Base-by-base conservation (phyloP, 2,888 invertebrate species). In the Exephanes ischioxanthus region DNA sequence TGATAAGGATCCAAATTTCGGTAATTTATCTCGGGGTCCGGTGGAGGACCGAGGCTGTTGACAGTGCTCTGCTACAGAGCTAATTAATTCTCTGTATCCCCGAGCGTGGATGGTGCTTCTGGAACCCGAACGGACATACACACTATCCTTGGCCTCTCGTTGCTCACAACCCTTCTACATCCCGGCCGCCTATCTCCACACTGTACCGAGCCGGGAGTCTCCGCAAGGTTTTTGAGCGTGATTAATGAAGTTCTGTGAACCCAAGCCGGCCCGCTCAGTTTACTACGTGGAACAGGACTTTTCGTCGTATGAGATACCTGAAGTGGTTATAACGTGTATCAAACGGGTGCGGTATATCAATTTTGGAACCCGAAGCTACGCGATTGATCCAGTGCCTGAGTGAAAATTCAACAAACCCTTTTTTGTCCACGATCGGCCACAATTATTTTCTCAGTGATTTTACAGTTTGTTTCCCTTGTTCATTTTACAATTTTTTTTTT, bases 201-300 rank as follows among this genome's bases (percentile, higher is more conserved):
- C 26, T 63, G 33, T 73, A 66, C 71, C 67, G 76, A 48, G 72
- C 48, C 30, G 58, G 78, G 80, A 72, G 55, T 72, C 55, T 67
- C 71, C 68, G 80, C 70, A 86, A 86, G 71, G 76, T 88, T 89
- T 88, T 87, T 85, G 77, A 87, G 83, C 61, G 76, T 89, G 86
- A 89, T 89, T 85, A 89, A 88, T 89, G 88, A 87, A 88, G 85
- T 86, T 87, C 86, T 83, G 84, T 72, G 84, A 86, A 85, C 83
- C 86, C 77, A 19, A 37, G 61, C 63, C 19, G 6, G 11, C 26
- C 33, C 19, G 61, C 63, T 70, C 19, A 16, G 70, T 26, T 66
- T 76, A 71, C 66, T 51, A 14, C 66, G 26, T 26, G 51, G n/a
- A 41, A 79, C 76, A 77, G 41, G 61, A 73, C 76, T 55, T 73